Evolutionary conservation across 1,140 invertebrate species (phyloP), one percentile per base, ranked within the genome.

Genomic region (Ladona fulva): DNA sequence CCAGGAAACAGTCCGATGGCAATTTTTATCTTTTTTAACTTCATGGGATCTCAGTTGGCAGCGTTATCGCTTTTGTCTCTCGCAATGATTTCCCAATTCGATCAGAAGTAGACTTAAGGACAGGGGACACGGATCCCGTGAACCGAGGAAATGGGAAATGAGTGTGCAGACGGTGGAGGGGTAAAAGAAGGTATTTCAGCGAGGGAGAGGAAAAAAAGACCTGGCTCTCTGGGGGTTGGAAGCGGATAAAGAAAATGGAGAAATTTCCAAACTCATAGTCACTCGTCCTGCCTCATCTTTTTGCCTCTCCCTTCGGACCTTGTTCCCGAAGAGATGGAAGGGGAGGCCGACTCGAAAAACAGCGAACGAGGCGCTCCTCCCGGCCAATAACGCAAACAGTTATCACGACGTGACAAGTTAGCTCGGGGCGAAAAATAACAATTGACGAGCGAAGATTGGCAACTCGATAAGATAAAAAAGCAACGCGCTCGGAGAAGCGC

Each of bases 211-310:
- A 52, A 66, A 22, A 22, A 22, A 66, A 66, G 16, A 19, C 3
- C 10, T 52, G 52, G 52, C 1, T 66, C 29, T 37, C 29, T 66
- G 52, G 52, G 14, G 52, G n/a, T n/a, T n/a, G n/a, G 52, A 66
- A 22, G 16, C n/a, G 52, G n/a, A 66, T 66, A 12, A 66, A 66
- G 52, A 66, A 66, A 66, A 22, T 16, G 80, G 78, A 76, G 79
- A 24, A 81, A 78, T 37, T 37, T 37, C 29, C 29, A 37, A 37
- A 37, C 29, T 37, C 29, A 8, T 37, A 37, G 29, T 37, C 29
- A 37, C 29, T 37, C 29, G 29, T 37, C 8, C 29, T n/a, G n/a
- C n/a, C n/a, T n/a, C 29, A 37, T 37, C 29, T 37, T 37, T 37
- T 37, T 37, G 29, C 29, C 29, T 37, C 29, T 37, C 29, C 29